Conservation (phyloP, 2,113 vertebrate genomes). For the Amphilophus citrinellus region DNA sequence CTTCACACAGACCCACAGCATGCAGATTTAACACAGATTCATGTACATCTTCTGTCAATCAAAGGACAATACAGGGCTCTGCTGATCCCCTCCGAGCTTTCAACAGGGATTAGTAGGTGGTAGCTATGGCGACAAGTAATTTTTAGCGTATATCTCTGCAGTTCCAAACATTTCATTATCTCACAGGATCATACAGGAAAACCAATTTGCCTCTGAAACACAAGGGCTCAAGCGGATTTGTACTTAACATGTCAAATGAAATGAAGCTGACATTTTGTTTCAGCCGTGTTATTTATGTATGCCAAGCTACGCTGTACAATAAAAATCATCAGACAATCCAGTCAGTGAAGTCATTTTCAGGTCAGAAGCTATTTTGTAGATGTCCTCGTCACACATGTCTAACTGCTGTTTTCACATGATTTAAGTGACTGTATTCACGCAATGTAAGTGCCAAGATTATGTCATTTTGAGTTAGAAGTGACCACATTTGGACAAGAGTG, state of each 20-base stretch:
- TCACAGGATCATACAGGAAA: constrained; percentile 49
- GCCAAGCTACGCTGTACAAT: not conserved
- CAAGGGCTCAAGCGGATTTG: constrained; percentile 20
- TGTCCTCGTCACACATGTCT: not conserved
- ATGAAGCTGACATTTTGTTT: constrained; percentile 27
- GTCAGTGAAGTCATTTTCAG: not conserved
- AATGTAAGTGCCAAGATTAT: no score
- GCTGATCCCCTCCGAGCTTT: constrained; percentile 56
- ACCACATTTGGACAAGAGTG: not conserved
- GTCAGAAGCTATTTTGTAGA: not conserved
- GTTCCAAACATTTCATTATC: constrained; percentile 69
- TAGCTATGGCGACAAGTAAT: constrained; percentile 80
- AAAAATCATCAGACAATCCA: not conserved
- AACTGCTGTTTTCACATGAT: not conserved
- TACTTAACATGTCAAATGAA: constrained; percentile 33
- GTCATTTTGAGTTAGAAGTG: not conserved
- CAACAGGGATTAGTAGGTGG: constrained; percentile 64
- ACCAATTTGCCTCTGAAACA: constrained; percentile 43
- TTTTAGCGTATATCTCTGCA: constrained; percentile 70
- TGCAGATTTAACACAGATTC: constrained; percentile 21
- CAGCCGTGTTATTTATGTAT: not conserved
- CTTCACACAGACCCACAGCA: not conserved
- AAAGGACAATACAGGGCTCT: constrained; percentile 26
- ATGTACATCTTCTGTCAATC: constrained; percentile 62
- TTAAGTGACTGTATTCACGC: not conserved